A percentile compares a stretch with the other conserved stretches of the same genome.
These are phyloP conservation scores for Solea solea DNA, from an alignment of 2,113 vertebrate genomes.

Conservation along the genomic window DNA sequence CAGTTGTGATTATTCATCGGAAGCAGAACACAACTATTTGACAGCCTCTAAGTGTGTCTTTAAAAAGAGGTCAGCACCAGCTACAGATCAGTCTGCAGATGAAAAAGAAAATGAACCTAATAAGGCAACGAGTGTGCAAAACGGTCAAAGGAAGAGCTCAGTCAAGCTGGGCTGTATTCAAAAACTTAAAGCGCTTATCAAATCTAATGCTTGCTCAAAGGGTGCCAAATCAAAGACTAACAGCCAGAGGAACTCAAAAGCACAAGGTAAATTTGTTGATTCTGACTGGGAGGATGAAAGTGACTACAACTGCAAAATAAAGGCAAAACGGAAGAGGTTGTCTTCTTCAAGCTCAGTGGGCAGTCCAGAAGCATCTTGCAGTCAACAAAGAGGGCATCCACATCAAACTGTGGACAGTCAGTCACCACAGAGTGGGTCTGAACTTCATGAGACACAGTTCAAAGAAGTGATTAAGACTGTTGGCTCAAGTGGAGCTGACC, in stretches of 20 bases:
- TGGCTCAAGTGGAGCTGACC: not conserved
- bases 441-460: not conserved
- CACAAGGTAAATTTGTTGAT: not conserved
- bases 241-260: not conserved
- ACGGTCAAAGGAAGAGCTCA: not conserved
- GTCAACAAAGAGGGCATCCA: not conserved
- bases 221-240: too few species aligned
- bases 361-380: not conserved
- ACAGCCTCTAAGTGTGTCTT: not conserved
- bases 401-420: not conserved
- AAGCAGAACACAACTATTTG: constrained; percentile 18
- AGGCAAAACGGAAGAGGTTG: not conserved
- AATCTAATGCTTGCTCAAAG: not conserved
- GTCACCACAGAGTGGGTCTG: not conserved
- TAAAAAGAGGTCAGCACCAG: too few species aligned
- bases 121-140: not conserved
- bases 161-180: too few species aligned
- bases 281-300: not conserved
- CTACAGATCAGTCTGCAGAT: accelerated
- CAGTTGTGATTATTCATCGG: constrained; percentile 50
- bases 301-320: not conserved
- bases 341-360: not conserved
- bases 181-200: not conserved
- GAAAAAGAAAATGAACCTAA: not conserved
- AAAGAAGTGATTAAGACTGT: not conserved